A percentile compares a stretch with the other conserved stretches of the same genome.
Conservation (phyloP, 2,113 vertebrate genomes). For the Phyllostomus hastatus region DNA sequence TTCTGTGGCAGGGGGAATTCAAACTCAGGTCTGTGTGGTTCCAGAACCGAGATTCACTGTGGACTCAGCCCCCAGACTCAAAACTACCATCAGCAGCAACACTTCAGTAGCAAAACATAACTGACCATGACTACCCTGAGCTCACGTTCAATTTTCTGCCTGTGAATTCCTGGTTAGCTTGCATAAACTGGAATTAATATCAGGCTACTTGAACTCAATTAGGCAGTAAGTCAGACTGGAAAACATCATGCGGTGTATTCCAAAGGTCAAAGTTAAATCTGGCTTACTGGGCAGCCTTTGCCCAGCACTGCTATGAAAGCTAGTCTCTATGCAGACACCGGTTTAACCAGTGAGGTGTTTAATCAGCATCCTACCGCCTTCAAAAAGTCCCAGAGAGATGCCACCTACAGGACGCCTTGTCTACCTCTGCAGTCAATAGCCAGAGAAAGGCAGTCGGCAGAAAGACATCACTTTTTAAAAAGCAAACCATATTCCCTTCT, state of each 20-base stretch:
- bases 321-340: not conserved
- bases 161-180: not conserved
- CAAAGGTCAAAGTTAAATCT: conserved; percentile 68
- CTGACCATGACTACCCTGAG: not conserved
- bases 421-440: not conserved
- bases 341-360: not conserved
- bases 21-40: not conserved
- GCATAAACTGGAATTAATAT: conserved; percentile 44
- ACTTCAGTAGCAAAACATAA: not conserved
- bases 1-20: not conserved
- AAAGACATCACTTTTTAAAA: not conserved
- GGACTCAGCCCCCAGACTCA: not conserved
- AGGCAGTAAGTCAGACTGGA: conserved; percentile 51
- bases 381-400: not conserved
- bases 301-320: not conserved
- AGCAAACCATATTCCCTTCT: not conserved
- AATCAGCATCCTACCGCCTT: not conserved
- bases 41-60: not conserved
- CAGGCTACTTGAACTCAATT: conserved; percentile 54
- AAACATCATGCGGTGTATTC: conserved; percentile 52
- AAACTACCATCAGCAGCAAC: not conserved
- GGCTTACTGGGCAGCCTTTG: not conserved
- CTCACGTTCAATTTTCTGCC: not conserved
- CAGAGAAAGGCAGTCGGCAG: not conserved
- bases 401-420: not conserved